These are phyloP conservation scores for Periplaneta americana DNA, from an alignment of 1,140 invertebrate genomes.

Conservation along the genomic window DNA sequence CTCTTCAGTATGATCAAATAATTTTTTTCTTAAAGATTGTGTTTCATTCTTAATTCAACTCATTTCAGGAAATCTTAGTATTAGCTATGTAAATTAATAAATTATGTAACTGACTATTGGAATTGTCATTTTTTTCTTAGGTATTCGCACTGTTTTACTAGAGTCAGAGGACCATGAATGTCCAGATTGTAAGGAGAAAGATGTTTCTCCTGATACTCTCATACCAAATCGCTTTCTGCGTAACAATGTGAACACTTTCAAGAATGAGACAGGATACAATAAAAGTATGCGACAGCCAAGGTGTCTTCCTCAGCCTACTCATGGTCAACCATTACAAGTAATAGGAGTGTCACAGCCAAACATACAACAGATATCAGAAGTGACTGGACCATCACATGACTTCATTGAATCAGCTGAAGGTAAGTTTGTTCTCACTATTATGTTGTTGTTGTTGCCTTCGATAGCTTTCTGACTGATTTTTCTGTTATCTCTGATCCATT, in stretches of 20 bases:
- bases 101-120: too few species aligned
- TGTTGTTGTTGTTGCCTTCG: too few species aligned
- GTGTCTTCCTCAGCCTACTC: not conserved
- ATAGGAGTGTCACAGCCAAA: not conserved
- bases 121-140: too few species aligned
- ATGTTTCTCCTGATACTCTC: conserved; percentile 85
- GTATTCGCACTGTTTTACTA: conserved; percentile 78
- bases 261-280: conserved; percentile 83
- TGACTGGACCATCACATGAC: not conserved
- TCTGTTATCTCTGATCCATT: too few species aligned
- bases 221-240: conserved; percentile 90
- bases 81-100: too few species aligned
- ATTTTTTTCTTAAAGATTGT: too few species aligned
- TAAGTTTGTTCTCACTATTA: too few species aligned
- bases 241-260: conserved; percentile 81
- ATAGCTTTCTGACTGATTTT: too few species aligned
- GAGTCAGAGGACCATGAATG: conserved; percentile 94
- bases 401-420: not conserved
- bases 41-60: too few species aligned
- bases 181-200: conserved; percentile 87
- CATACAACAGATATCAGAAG: not conserved
- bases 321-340: not conserved
- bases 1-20: too few species aligned
- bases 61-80: too few species aligned
- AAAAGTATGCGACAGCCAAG: conserved; percentile 22